Conservation (phyloP, 2,888 invertebrate genomes). For the Yponomeuta evonymella region DNA sequence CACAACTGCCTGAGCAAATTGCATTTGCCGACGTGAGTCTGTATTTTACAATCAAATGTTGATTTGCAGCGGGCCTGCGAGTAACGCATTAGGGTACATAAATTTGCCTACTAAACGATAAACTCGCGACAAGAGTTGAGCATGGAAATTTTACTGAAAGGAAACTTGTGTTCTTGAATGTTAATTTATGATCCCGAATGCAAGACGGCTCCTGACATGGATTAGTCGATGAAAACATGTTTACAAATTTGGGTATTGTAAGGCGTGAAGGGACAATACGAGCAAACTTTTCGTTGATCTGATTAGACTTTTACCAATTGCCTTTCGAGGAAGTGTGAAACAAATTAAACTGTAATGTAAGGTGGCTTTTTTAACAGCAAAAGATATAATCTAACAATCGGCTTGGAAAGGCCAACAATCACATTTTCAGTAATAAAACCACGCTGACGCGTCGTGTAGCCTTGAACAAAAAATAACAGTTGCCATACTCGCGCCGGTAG, state of each 20-base stretch:
- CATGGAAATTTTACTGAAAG: constrained; percentile 51
- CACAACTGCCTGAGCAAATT: constrained; percentile 67
- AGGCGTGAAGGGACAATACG: background rate
- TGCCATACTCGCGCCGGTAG: constrained; percentile 39
- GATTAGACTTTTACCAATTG: background rate
- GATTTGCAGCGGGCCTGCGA: constrained; percentile 63
- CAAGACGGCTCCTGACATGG: constrained; percentile 2
- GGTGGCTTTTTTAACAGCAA: constrained; percentile 41
- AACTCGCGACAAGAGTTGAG: constrained; percentile 51
- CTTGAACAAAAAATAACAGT: constrained; percentile 62
- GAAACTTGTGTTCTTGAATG: constrained; percentile 48
- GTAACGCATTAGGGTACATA: constrained; percentile 64
- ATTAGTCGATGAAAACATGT: constrained; percentile 10
- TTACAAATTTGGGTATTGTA: background rate
- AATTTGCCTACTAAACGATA: constrained; percentile 64
- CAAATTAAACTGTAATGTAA: constrained; percentile 44
- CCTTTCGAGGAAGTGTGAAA: constrained; percentile 31
- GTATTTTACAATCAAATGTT: constrained; percentile 71
- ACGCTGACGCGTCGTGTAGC: constrained; percentile 47
- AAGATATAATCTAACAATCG: constrained; percentile 45
- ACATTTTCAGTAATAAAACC: constrained; percentile 44
- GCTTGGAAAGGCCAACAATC: constrained; percentile 45
- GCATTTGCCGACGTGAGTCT: constrained; percentile 63
- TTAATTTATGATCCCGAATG: constrained; percentile 42
- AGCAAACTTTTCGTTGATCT: background rate